These are phyloP conservation scores for Mus minutoides DNA, from an alignment of 2,797 vertebrate genomes.

Conservation along the genomic window DNA sequence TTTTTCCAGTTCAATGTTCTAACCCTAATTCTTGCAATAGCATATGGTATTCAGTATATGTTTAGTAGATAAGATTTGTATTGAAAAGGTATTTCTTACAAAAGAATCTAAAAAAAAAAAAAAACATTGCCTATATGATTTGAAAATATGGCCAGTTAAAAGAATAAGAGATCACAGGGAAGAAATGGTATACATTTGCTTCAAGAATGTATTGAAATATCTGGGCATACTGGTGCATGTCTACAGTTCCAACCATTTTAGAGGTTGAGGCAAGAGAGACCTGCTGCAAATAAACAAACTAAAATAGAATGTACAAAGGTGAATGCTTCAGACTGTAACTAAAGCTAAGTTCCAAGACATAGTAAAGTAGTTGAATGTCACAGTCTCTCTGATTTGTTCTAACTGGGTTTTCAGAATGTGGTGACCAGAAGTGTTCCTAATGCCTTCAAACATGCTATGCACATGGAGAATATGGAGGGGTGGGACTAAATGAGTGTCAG, in stretches of 20 bases:
- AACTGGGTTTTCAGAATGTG: background rate
- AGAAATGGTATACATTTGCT: background rate
- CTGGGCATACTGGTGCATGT: background rate
- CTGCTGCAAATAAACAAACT: background rate
- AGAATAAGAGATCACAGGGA: background rate
- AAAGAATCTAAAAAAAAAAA: background rate
- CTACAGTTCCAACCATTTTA: background rate
- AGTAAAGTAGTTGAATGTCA: background rate
- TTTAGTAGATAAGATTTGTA: background rate
- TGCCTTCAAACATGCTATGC: background rate
- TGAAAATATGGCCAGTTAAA: background rate
- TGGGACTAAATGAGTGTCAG: background rate
- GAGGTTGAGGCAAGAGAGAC: background rate
- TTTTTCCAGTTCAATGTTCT: background rate
- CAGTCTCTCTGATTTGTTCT: background rate
- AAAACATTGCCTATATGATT: background rate
- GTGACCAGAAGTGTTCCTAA: background rate
- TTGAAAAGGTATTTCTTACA: background rate
- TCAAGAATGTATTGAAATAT: constrained; percentile 6
- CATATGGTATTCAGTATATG: background rate
- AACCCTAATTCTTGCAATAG: background rate
- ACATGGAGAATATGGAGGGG: background rate
- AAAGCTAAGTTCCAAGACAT: background rate
- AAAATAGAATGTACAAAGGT: background rate
- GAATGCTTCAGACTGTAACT: background rate